Evolutionary conservation across 2,888 invertebrate genomes (phyloP).

Genomic region (Podabrus alpinus): DNA sequence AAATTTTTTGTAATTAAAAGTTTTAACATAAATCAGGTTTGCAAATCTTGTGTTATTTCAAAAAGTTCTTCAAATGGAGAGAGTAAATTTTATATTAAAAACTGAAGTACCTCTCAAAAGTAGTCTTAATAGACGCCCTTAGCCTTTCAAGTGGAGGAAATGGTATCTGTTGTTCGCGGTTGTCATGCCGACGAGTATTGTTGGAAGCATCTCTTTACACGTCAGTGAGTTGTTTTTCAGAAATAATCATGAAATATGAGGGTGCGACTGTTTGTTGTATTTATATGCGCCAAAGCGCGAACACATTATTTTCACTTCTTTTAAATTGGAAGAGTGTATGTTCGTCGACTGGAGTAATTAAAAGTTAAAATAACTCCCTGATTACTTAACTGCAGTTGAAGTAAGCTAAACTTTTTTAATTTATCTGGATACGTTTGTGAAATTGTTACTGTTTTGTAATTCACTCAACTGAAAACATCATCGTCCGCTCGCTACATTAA

Average conservation of each 20-base stretch:
- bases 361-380: background rate
- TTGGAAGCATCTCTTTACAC: constrained; percentile 43
- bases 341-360: background rate
- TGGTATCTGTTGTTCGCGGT: constrained; percentile 37
- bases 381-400: background rate
- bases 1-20: constrained; percentile 2
- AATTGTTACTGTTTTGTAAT: background rate
- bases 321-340: background rate
- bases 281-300: constrained; percentile 30
- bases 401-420: background rate
- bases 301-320: constrained; percentile 4
- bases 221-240: constrained; percentile 43
- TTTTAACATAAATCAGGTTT: constrained; percentile 21
- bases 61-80: background rate
- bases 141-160: constrained; percentile 18
- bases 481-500: background rate
- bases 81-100: constrained; percentile 18
- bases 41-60: background rate
- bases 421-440: background rate
- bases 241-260: constrained; percentile 46
- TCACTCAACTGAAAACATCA: background rate
- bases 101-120: constrained; percentile 19
- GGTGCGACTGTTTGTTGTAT: constrained; percentile 41
- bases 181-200: constrained; percentile 48
- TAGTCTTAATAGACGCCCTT: constrained; percentile 30